Conservation (phyloP, 1,140 invertebrate species). For the Hyphantria cunea region DNA sequence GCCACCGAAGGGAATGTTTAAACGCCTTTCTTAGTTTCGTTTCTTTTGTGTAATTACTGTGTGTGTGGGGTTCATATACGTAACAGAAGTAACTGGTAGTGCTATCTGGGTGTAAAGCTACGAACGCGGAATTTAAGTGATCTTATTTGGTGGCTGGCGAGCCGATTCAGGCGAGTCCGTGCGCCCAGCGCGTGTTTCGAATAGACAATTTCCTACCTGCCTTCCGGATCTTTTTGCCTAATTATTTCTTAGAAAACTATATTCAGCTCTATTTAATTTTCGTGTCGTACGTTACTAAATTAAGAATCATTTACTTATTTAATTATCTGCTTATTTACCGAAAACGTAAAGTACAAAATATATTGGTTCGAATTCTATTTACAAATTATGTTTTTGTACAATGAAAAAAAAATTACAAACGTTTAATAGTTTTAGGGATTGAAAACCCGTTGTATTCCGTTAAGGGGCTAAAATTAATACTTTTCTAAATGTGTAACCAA, state of each 20-base stretch:
- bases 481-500: too few relatives aligned
- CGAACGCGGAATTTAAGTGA: conserved; percentile 62
- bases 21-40: conserved; percentile 50
- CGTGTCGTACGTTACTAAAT: conserved; percentile 15
- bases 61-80: conserved; percentile 50
- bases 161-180: conserved; percentile 47
- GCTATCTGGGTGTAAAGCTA: conserved; percentile 54
- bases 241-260: conserved; percentile 49
- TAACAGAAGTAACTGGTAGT: conserved; percentile 52
- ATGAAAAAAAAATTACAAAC: too few relatives aligned
- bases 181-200: conserved; percentile 47
- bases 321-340: not conserved
- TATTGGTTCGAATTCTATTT: too few relatives aligned
- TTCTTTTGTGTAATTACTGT: conserved; percentile 64
- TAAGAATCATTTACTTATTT: conserved; percentile 20
- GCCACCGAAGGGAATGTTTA: conserved; percentile 46
- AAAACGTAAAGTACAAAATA: too few relatives aligned
- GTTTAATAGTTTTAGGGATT: too few relatives aligned
- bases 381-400: too few relatives aligned
- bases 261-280: conserved; percentile 45
- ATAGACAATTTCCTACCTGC: conserved; percentile 51
- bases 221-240: conserved; percentile 50
- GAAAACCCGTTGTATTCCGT: too few relatives aligned
- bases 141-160: conserved; percentile 55
- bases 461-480: too few relatives aligned